phyloP scores from a whole-genome alignment of 2,113 vertebrate genomes.

The Oryzias melastigma region DNA sequence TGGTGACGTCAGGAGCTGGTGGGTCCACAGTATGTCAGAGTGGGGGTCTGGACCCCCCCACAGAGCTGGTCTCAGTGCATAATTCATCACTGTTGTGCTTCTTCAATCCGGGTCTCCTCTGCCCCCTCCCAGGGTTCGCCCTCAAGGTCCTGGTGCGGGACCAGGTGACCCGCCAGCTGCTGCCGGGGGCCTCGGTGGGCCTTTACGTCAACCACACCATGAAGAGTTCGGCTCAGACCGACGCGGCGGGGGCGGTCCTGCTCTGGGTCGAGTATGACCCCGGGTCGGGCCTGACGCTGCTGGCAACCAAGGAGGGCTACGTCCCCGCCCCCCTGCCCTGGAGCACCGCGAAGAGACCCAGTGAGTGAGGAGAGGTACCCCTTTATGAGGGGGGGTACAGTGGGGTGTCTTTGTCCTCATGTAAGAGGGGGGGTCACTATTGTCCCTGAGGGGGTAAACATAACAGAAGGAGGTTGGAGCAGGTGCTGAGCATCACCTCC shows the following conservation, averaged over 20 bases:
- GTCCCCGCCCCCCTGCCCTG: slow-evolving; percentile 86
- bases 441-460: background rate
- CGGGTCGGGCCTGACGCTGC: slow-evolving; percentile 82
- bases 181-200: slow-evolving; percentile 81
- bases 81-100: slow-evolving; percentile 70
- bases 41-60: background rate
- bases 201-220: slow-evolving; percentile 88
- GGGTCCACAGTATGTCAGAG: background rate
- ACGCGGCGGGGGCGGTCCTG: slow-evolving; percentile 80
- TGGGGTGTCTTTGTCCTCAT: slow-evolving; percentile 53
- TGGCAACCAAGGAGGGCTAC: slow-evolving; percentile 87
- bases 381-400: background rate
- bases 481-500: slow-evolving; percentile 37
- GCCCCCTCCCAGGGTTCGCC: slow-evolving; percentile 73
- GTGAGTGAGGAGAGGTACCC: slow-evolving; percentile 63
- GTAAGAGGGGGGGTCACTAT: background rate
- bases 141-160: slow-evolving; percentile 92
- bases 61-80: slow-evolving; percentile 42
- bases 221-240: slow-evolving; percentile 79
- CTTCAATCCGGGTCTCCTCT: background rate
- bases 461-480: slow-evolving; percentile 11
- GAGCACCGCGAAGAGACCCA: slow-evolving; percentile 88
- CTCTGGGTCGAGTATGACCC: slow-evolving; percentile 82
- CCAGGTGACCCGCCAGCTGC: slow-evolving; percentile 82
- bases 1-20: slow-evolving; percentile 4